A percentile compares a stretch with the other conserved stretches of the same genome.
Conservation (phyloP, 2,888 invertebrate species). For the Microplitis deprimator region DNA sequence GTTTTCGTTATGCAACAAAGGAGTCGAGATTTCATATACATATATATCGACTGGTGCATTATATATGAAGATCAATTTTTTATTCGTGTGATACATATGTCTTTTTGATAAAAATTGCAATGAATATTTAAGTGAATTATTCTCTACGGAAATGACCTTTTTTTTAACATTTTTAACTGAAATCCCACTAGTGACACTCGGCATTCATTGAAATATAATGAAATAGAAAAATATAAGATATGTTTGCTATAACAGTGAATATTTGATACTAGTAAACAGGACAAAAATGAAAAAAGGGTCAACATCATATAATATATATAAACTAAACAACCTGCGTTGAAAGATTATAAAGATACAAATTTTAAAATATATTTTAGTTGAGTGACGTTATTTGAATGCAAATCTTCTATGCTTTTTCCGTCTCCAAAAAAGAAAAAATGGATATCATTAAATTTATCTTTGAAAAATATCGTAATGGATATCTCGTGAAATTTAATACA, state of each 20-base stretch:
- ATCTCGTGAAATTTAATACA: not conserved
- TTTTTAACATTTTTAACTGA: not conserved
- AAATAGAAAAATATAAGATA: not conserved
- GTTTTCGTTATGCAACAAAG: not conserved
- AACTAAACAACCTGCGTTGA: not conserved
- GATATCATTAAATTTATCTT: not conserved
- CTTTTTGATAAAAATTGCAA: not conserved
- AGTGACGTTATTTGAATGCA: not conserved
- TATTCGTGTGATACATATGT: not conserved
- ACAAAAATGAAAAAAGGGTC: not conserved
- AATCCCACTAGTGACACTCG: not conserved
- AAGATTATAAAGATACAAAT: not conserved
- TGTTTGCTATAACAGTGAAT: not conserved
- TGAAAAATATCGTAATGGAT: not conserved
- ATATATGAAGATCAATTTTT: not conserved
- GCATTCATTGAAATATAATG: not conserved
- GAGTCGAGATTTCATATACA: not conserved
- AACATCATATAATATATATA: not conserved
- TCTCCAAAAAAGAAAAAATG: not conserved
- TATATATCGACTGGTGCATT: not conserved
- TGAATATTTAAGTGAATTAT: not conserved
- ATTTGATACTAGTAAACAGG: not conserved
- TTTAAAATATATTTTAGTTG: not conserved
- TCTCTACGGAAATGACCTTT: not conserved
- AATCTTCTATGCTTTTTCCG: not conserved